Evolutionary conservation across 2,113 vertebrate genomes (phyloP).

Genomic region (Cariama cristata): DNA sequence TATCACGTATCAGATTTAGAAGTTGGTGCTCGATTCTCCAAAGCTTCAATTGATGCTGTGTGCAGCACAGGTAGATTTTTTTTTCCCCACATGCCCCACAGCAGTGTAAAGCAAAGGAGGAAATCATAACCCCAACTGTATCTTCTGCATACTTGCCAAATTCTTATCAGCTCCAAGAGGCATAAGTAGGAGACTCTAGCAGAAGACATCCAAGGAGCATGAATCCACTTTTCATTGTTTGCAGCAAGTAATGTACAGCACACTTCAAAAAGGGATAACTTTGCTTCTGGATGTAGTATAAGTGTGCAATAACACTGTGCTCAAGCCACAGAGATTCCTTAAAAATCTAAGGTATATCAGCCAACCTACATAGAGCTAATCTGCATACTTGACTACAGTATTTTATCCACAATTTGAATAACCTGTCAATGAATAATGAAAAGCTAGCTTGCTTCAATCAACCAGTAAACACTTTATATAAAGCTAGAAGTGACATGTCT

Average conservation of each 20-base stretch:
- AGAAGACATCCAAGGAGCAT: neutral
- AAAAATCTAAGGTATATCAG: neutral
- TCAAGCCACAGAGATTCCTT: neutral
- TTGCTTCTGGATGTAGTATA: neutral
- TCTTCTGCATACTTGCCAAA: neutral
- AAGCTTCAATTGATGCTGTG: neutral
- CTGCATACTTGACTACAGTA: neutral
- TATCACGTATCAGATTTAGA: neutral
- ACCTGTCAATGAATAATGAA: neutral
- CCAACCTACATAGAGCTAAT: neutral
- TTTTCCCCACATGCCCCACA: neutral
- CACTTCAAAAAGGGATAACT: neutral
- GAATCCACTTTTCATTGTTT: neutral
- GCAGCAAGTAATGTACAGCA: neutral
- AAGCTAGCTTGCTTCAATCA: neutral
- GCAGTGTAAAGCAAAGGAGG: neutral
- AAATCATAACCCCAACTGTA: neutral
- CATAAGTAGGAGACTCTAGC: neutral
- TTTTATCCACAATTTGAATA: neutral
- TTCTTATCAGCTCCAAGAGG: neutral
- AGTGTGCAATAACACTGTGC: fast-evolving
- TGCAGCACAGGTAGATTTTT: neutral
- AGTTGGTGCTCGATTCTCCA: neutral
- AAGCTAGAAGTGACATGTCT: neutral
- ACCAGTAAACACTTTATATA: neutral